phyloP scores from a whole-genome alignment of 2,113 vertebrate species.

The Melanerpes aurifrons region DNA sequence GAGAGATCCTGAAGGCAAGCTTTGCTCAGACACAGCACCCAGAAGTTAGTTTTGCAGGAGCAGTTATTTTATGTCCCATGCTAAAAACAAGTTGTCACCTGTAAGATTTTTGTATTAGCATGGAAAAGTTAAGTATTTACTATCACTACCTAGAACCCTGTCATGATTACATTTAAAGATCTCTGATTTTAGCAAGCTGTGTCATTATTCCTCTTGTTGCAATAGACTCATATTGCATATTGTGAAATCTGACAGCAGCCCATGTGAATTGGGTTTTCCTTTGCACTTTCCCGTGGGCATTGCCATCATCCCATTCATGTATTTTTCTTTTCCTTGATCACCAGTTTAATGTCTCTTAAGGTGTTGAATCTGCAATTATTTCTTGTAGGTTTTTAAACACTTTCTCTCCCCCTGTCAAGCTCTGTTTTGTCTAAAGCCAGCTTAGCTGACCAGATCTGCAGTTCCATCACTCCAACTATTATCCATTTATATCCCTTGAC shows the following conservation, averaged over 20 bases:
- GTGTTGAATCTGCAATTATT: background rate
- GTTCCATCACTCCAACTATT: background rate
- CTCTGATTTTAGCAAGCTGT: background rate
- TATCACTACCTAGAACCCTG: background rate
- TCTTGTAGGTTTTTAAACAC: fast-evolving
- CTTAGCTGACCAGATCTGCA: background rate
- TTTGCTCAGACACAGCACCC: background rate
- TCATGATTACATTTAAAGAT: background rate
- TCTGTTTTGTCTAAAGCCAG: background rate
- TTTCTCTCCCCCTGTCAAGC: background rate
- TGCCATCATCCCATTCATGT: background rate
- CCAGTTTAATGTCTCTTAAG: background rate
- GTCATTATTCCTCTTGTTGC: background rate
- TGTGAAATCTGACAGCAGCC: background rate
- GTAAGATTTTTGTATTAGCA: background rate
- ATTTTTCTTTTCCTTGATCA: background rate
- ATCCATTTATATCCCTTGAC: background rate
- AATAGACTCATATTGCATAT: fast-evolving
- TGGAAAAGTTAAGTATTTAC: background rate
- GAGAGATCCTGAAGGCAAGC: background rate
- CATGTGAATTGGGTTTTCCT: background rate
- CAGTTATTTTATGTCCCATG: background rate
- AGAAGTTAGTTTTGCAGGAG: background rate
- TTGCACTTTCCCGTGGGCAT: background rate
- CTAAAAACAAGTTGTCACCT: background rate